These are phyloP conservation scores for Desmophyllum pertusum DNA, from an alignment of 92 coral and sea anemone species.

Conservation along the genomic window DNA sequence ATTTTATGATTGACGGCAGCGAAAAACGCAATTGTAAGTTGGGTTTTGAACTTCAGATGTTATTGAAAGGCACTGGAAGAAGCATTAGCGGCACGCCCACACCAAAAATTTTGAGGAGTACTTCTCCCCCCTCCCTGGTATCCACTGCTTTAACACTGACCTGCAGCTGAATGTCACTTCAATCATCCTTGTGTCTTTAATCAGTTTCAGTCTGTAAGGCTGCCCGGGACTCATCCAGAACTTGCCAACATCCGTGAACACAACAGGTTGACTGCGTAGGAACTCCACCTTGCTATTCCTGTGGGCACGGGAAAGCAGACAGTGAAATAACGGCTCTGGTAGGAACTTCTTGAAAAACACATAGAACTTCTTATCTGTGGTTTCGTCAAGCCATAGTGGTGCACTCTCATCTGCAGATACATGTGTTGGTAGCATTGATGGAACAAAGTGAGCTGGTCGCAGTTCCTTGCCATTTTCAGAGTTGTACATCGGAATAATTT, in stretches of 20 bases:
- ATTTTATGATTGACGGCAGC: no score
- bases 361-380: constrained; percentile 49
- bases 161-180: constrained; percentile 55
- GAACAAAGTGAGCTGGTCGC: constrained; percentile 60
- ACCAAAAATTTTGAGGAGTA: no score
- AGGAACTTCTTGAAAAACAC: constrained; percentile 54
- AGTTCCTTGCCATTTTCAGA: not conserved
- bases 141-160: not conserved
- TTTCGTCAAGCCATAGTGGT: constrained; percentile 31
- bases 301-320: constrained; percentile 61
- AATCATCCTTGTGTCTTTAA: constrained; percentile 51
- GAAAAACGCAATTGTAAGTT: no score
- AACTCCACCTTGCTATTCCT: constrained; percentile 36
- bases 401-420: constrained; percentile 8
- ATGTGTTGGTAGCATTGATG: constrained; percentile 60
- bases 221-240: constrained; percentile 49
- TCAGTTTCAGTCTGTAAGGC: constrained; percentile 51
- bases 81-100: no score
- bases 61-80: no score
- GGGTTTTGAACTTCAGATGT: no score
- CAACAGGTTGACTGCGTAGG: constrained; percentile 14
- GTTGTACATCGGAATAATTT: no score
- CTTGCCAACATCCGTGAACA: constrained; percentile 53
- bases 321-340: constrained; percentile 66
- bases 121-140: no score